Percentiles rank a stretch among this genome's conserved stretches.
Evolutionary conservation across 2,888 invertebrate species (phyloP).

Genomic region (Caprella mutica): DNA sequence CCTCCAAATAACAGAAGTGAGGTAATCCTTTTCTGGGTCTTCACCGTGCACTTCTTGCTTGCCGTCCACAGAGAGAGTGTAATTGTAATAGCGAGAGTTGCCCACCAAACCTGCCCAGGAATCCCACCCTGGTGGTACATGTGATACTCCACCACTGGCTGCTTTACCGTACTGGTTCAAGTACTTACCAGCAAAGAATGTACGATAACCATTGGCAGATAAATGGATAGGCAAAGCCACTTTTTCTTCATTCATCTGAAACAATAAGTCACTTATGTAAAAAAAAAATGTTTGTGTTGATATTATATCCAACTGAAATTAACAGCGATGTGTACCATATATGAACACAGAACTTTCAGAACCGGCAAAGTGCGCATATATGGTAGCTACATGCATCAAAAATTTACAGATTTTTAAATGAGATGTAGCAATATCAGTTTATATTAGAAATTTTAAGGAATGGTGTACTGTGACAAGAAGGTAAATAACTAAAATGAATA

Average conservation of each 20-base stretch:
- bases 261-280: too few relatives aligned
- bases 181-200: constrained; percentile 90
- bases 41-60: constrained; percentile 50
- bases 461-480: too few relatives aligned
- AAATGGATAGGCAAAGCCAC: constrained; percentile 58
- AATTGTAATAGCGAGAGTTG: constrained; percentile 87
- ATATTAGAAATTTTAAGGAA: too few relatives aligned
- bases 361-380: too few relatives aligned
- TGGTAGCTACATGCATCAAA: too few relatives aligned
- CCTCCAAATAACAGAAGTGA: constrained; percentile 65
- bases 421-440: too few relatives aligned
- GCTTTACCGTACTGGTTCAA: constrained; percentile 59
- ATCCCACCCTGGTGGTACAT: constrained; percentile 73
- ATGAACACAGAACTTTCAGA: too few relatives aligned
- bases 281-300: neutral
- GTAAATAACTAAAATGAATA: too few relatives aligned
- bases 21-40: constrained; percentile 51
- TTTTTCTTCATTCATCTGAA: constrained; percentile 47
- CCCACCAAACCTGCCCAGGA: constrained; percentile 79
- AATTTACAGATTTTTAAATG: too few relatives aligned
- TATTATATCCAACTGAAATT: neutral
- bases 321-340: neutral
- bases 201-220: constrained; percentile 56
- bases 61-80: constrained; percentile 70
- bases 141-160: constrained; percentile 50